These are phyloP conservation scores for Sycophaga agraensis DNA, from an alignment of 1,140 invertebrate species.

Conservation along the genomic window DNA sequence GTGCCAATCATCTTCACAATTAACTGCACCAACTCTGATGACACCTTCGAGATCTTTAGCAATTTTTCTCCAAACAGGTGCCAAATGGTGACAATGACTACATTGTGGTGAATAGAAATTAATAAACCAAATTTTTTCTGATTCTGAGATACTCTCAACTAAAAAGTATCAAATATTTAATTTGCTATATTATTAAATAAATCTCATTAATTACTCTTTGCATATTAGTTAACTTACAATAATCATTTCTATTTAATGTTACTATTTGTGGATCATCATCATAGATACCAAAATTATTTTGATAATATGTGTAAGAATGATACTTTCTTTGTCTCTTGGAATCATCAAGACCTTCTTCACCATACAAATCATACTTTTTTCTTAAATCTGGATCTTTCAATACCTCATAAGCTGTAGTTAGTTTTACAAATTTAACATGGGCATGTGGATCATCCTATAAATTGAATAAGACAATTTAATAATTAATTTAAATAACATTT, in stretches of 20 bases:
- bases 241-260: slow-evolving; percentile 72
- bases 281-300: slow-evolving; percentile 85
- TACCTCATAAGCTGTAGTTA: slow-evolving; percentile 82
- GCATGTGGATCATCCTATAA: slow-evolving; percentile 72
- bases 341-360: slow-evolving; percentile 69
- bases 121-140: slow-evolving; percentile 75
- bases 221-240: slow-evolving; percentile 63
- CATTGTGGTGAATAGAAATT: slow-evolving; percentile 87
- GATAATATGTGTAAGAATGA: slow-evolving; percentile 81
- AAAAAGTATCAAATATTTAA: slow-evolving; percentile 26
- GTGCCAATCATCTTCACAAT: slow-evolving; percentile 76
- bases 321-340: slow-evolving; percentile 63
- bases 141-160: slow-evolving; percentile 66
- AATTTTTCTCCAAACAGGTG: slow-evolving; percentile 76
- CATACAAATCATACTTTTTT: slow-evolving; percentile 79
- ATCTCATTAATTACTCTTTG: background rate
- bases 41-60: slow-evolving; percentile 73
- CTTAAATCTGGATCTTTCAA: slow-evolving; percentile 76
- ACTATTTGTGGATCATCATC: slow-evolving; percentile 83
- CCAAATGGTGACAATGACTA: slow-evolving; percentile 79
- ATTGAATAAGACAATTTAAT: too few species aligned
- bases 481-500: too few species aligned
- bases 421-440: slow-evolving; percentile 74
- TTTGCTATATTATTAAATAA: background rate
- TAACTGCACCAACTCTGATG: slow-evolving; percentile 75